Evolutionary conservation across 2,888 invertebrate species (phyloP).

Genomic region (Aplocera efformata): DNA sequence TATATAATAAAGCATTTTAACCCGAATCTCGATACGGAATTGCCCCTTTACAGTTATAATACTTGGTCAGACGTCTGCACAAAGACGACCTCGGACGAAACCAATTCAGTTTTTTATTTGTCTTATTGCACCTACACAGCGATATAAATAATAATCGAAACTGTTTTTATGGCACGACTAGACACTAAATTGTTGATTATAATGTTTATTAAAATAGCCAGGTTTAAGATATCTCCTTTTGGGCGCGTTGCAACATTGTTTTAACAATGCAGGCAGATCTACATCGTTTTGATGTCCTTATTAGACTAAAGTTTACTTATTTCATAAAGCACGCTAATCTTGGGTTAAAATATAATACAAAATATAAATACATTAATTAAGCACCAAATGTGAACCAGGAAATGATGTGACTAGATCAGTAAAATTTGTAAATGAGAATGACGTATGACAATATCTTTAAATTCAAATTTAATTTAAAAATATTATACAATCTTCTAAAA

Average conservation of each 20-base stretch:
- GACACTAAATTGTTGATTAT: conserved; percentile 18
- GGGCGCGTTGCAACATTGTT: not conserved
- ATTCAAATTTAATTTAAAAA: no score
- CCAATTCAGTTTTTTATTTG: conserved; percentile 54
- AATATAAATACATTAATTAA: no score
- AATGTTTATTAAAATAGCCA: conserved; percentile 3
- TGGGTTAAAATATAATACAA: no score
- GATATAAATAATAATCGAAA: conserved; percentile 41
- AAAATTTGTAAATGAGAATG: no score
- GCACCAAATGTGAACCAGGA: no score
- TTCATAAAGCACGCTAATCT: no score
- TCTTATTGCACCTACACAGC: conserved; percentile 46
- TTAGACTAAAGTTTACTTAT: no score
- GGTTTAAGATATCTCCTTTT: not conserved
- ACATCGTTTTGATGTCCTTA: not conserved
- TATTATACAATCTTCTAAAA: no score
- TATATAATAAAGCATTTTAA: not conserved
- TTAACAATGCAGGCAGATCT: not conserved
- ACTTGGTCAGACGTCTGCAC: conserved; percentile 35
- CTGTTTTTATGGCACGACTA: conserved; percentile 32
- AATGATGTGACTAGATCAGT: no score
- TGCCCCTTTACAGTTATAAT: conserved; percentile 28
- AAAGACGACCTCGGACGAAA: conserved; percentile 54
- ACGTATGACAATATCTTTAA: no score
- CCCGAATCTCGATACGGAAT: conserved; percentile 19